A percentile compares a stretch with the other conserved stretches of the same genome.
phyloP scores from a whole-genome alignment of 2,113 vertebrate species.

The Podocnemis expansa region DNA sequence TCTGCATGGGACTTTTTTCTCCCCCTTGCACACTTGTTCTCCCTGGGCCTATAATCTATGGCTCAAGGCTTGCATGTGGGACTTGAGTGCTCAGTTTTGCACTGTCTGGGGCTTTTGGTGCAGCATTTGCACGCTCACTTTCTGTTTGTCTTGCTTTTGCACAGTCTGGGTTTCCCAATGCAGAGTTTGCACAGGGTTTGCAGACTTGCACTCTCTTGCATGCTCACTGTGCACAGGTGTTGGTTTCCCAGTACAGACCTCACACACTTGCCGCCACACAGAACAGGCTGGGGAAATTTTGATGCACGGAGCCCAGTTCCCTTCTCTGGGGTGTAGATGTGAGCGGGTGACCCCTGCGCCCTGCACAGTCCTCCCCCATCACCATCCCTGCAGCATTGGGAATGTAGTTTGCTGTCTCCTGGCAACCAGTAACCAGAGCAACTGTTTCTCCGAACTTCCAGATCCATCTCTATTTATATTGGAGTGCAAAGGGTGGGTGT shows the following conservation, averaged over 20 bases:
- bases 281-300: background rate
- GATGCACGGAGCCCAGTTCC: background rate
- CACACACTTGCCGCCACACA: background rate
- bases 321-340: conserved; percentile 8
- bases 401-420: background rate
- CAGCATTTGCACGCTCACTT: background rate
- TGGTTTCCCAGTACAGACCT: background rate
- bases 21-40: background rate
- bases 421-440: conserved; percentile 20
- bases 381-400: background rate
- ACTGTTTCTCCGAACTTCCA: background rate
- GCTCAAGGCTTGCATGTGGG: background rate
- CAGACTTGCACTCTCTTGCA: background rate
- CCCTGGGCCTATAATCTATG: background rate
- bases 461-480: conserved; percentile 18
- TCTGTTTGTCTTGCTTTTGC: no score
- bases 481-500: background rate
- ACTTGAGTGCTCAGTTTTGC: background rate
- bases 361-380: background rate
- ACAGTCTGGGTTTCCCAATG: no score
- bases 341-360: conserved; percentile 25
- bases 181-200: background rate
- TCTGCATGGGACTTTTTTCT: background rate
- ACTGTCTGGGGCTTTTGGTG: background rate
- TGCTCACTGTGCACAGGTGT: background rate